Conservation (phyloP, 2,888 invertebrate species). For the Cinara cedri region DNA sequence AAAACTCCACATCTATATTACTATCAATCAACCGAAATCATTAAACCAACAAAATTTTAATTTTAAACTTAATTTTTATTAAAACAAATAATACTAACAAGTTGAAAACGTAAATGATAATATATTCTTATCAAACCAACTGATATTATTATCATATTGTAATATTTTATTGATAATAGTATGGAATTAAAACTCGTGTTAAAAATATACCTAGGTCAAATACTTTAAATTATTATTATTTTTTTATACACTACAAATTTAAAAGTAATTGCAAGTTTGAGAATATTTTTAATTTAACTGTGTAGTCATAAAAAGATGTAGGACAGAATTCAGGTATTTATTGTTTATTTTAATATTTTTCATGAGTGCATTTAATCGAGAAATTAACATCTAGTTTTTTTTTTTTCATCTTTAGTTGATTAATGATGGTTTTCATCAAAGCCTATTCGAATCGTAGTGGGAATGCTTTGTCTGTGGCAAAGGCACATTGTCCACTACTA, state of each 20-base stretch:
- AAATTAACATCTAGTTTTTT: neutral
- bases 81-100: too few relatives aligned
- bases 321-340: neutral
- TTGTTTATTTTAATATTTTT: neutral
- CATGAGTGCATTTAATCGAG: neutral
- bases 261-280: too few relatives aligned
- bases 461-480: neutral
- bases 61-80: too few relatives aligned
- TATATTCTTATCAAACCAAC: conserved; percentile 25
- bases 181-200: conserved; percentile 12
- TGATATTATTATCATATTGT: neutral
- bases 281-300: neutral
- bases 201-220: too few relatives aligned
- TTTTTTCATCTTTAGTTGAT: conserved; percentile 14
- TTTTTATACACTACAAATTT: too few relatives aligned
- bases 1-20: too few relatives aligned
- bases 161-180: conserved; percentile 6
- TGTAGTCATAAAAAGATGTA: neutral
- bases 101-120: conserved; percentile 4
- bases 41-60: too few relatives aligned
- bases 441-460: conserved; percentile 19
- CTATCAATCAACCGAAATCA: too few relatives aligned
- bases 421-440: conserved; percentile 35
- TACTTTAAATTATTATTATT: too few relatives aligned
- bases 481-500: neutral